Evolutionary conservation across 2,888 invertebrate species (phyloP).

Genomic region (Micropterix aruncella): DNA sequence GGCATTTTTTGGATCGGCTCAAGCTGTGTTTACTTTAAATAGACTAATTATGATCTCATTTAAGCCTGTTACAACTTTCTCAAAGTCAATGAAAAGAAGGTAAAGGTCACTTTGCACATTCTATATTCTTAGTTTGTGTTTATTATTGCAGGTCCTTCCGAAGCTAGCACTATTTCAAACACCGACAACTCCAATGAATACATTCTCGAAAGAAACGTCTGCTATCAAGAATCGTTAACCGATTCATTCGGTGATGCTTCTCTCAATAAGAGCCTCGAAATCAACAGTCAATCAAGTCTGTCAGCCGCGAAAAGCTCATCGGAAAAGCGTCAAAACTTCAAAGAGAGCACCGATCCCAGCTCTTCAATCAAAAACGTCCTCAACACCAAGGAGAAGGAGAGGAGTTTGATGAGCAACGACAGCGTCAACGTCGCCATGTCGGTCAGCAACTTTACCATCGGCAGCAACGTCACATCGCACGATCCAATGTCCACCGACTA

Average conservation of each 20-base stretch:
- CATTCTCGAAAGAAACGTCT: slow-evolving; percentile 32
- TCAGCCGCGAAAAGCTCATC: background rate
- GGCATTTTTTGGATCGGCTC: too few relatives aligned
- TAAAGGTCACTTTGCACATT: background rate
- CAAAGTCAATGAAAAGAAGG: background rate
- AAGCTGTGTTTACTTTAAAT: too few relatives aligned
- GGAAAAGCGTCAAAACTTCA: slow-evolving; percentile 8
- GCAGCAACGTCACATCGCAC: slow-evolving; percentile 33
- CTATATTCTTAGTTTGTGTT: too few relatives aligned
- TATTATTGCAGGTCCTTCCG: slow-evolving; percentile 24
- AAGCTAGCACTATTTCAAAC: slow-evolving; percentile 24
- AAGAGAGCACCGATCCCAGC: slow-evolving; percentile 28
- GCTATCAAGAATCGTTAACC: slow-evolving; percentile 34
- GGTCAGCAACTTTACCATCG: slow-evolving; percentile 29
- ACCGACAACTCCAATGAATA: slow-evolving; percentile 34
- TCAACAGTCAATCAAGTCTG: slow-evolving; percentile 18
- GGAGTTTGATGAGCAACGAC: slow-evolving; percentile 26
- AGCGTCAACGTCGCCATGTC: slow-evolving; percentile 31
- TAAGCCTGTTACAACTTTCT: too few relatives aligned
- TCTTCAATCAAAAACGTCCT: slow-evolving; percentile 26
- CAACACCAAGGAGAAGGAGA: slow-evolving; percentile 24
- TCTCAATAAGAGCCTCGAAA: slow-evolving; percentile 24
- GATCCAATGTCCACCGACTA: slow-evolving; percentile 28
- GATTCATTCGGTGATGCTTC: slow-evolving; percentile 32
- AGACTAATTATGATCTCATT: too few relatives aligned